A percentile compares a stretch with the other conserved stretches of the same genome.
Conservation (phyloP, 2,888 invertebrate species). For the Panopea generosa region DNA sequence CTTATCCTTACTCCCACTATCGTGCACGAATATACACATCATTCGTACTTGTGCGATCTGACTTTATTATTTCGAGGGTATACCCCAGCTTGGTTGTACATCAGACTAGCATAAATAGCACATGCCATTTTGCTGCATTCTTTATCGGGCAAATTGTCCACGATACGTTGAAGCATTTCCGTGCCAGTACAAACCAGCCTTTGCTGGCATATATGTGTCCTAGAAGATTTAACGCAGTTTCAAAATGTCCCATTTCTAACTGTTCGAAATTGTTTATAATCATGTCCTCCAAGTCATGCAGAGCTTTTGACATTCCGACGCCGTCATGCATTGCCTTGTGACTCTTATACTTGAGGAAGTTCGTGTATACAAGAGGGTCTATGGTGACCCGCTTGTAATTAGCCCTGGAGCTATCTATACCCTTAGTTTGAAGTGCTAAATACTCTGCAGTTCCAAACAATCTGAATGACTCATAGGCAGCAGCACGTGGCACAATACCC, state of each 20-base stretch:
- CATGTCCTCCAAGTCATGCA: not conserved
- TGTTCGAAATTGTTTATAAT: not conserved
- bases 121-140: slow-evolving; percentile 8
- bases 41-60: too few relatives aligned
- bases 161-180: slow-evolving; percentile 5
- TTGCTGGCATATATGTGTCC: slow-evolving; percentile 9
- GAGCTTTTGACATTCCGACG: not conserved
- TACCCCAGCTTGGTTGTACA: too few relatives aligned
- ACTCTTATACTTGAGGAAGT: slow-evolving; percentile 7
- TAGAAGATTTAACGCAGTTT: slow-evolving; percentile 15
- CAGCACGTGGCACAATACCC: not conserved
- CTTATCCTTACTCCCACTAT: too few relatives aligned
- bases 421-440: not conserved
- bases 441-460: not conserved
- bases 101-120: too few relatives aligned
- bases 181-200: not conserved
- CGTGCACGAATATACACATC: too few relatives aligned
- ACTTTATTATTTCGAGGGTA: too few relatives aligned
- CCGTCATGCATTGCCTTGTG: not conserved
- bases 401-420: slow-evolving; percentile 3
- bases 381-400: slow-evolving; percentile 7
- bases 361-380: slow-evolving; percentile 7
- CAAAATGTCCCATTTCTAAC: not conserved
- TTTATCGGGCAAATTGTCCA: slow-evolving; percentile 3
- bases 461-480: not conserved